Evolutionary conservation across 2,888 invertebrate genomes (phyloP).

Genomic region (Eudasyphora cyanicolor): DNA sequence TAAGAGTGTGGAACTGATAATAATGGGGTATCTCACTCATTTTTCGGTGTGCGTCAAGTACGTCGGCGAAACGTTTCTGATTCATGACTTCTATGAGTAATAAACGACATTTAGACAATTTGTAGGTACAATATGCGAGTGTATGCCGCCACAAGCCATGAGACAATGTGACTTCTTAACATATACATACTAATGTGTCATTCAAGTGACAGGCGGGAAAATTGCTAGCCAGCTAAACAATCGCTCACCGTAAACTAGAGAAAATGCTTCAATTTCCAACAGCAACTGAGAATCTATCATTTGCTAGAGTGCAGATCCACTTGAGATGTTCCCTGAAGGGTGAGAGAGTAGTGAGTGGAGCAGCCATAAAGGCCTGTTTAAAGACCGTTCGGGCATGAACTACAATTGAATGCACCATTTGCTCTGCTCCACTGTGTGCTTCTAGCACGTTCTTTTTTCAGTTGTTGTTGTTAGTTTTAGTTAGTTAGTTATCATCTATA

Average conservation of each 20-base stretch:
- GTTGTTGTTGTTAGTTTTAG: neutral
- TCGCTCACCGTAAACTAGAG: slow-evolving; percentile 43
- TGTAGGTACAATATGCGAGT: neutral
- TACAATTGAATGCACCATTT: slow-evolving; percentile 5
- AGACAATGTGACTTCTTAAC: neutral
- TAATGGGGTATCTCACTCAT: neutral
- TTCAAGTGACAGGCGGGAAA: no score
- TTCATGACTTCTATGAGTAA: slow-evolving; percentile 59
- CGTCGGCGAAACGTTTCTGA: slow-evolving; percentile 25
- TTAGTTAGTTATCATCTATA: neutral
- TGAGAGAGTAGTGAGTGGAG: neutral
- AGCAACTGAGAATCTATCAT: neutral
- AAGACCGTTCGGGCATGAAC: neutral
- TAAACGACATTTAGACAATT: slow-evolving; percentile 54
- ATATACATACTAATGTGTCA: slow-evolving; percentile 3
- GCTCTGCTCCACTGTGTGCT: no score
- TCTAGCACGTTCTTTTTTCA: neutral
- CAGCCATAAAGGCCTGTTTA: neutral
- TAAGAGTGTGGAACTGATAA: neutral
- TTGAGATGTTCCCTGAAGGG: neutral
- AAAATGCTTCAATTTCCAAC: slow-evolving; percentile 28
- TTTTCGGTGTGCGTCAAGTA: neutral
- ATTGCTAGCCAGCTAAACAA: slow-evolving; percentile 32
- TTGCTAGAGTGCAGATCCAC: neutral
- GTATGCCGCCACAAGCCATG: neutral